These are phyloP conservation scores for Keiferia lycopersicella DNA, from an alignment of 2,888 invertebrate species.

Conservation along the genomic window DNA sequence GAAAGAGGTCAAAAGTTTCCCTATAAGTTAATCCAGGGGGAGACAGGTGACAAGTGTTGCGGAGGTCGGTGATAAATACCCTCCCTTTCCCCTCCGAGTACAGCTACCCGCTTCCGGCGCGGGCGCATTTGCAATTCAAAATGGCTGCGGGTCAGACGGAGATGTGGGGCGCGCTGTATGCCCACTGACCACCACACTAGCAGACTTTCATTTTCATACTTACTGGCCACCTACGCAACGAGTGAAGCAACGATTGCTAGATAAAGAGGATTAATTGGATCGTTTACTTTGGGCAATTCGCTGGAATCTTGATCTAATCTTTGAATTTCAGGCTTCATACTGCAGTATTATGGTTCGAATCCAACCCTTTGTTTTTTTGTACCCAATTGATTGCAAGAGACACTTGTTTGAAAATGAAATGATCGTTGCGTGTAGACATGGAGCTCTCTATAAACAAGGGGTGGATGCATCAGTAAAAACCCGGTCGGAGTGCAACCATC, in stretches of 20 bases:
- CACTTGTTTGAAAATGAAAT: constrained; percentile 15
- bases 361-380: background rate
- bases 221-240: constrained; percentile 23
- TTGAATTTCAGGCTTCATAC: background rate
- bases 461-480: constrained; percentile 8
- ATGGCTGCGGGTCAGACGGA: constrained; percentile 48
- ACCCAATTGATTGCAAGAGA: background rate
- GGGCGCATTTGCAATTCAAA: constrained; percentile 54
- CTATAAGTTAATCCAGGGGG: constrained; percentile 17
- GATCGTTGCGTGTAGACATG: constrained; percentile 19
- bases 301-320: background rate
- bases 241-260: constrained; percentile 18
- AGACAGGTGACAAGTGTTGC: constrained; percentile 54
- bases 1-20: constrained; percentile 20
- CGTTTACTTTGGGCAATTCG: constrained; percentile 8
- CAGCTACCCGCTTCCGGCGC: constrained; percentile 55
- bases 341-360: background rate
- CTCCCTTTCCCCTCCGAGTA: constrained; percentile 51
- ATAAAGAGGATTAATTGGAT: constrained; percentile 16
- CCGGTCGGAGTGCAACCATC: constrained; percentile 10
- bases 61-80: constrained; percentile 51
- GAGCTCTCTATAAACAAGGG: constrained; percentile 1
- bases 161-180: constrained; percentile 37
- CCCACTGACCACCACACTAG: constrained; percentile 26
- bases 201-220: constrained; percentile 38